Conservation (phyloP, 2,888 invertebrate genomes). For the Synergus itoensis region DNA sequence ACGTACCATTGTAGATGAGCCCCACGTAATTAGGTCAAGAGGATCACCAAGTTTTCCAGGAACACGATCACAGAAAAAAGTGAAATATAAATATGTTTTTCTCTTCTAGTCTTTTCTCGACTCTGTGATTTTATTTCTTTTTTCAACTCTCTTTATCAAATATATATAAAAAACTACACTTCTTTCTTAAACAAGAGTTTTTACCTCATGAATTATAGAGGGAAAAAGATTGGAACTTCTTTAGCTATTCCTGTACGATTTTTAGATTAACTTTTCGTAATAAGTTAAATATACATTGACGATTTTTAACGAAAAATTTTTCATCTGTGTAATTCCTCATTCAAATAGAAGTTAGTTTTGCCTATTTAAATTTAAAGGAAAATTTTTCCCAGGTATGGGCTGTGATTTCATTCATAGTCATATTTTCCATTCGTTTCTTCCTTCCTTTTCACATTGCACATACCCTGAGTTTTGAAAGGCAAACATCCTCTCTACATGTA, state of each 20-base stretch:
- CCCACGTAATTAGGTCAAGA: conserved; percentile 20
- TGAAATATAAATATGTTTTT: neutral
- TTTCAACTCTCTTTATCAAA: neutral
- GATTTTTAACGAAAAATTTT: neutral
- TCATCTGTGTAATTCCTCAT: neutral
- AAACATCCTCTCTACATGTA: neutral
- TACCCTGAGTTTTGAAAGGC: conserved; percentile 24
- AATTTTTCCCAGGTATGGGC: conserved; percentile 12
- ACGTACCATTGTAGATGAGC: conserved; percentile 14
- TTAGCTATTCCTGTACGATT: too few species aligned
- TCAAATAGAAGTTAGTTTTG: neutral
- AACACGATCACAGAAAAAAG: neutral
- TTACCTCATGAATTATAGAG: too few species aligned
- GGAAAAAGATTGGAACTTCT: too few species aligned
- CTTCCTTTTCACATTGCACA: conserved; percentile 18
- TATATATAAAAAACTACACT: neutral
- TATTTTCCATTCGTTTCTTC: conserved; percentile 29
- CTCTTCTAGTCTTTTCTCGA: neutral
- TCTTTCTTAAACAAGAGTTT: too few species aligned
- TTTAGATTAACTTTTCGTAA: too few species aligned
- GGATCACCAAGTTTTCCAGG: neutral
- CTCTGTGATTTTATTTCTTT: neutral
- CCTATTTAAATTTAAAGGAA: conserved; percentile 34
- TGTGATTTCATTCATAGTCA: conserved; percentile 30
- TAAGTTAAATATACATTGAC: too few species aligned